phyloP scores from a whole-genome alignment of 2,797 vertebrate genomes.

The Meriones psammophilus region DNA sequence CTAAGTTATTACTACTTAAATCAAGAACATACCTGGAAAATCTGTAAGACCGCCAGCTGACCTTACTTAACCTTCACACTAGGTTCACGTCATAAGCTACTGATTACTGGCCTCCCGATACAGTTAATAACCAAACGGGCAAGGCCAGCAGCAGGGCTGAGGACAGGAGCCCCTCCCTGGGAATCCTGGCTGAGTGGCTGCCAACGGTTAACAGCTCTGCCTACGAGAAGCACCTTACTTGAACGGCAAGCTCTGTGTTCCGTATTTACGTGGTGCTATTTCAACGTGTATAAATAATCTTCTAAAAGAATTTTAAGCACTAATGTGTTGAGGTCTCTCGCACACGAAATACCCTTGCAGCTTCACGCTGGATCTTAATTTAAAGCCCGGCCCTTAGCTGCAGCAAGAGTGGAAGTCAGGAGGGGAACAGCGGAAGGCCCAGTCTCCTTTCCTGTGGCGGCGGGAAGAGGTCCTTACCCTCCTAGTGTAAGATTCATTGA shows the following conservation, averaged over 20 bases:
- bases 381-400: not conserved
- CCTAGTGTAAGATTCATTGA: slow-evolving; percentile 89
- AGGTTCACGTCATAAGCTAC: not conserved
- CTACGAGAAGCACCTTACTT: not conserved
- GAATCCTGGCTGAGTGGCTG: not conserved
- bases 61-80: not conserved
- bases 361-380: not conserved
- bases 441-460: too few species aligned
- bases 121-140: not conserved
- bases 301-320: not conserved
- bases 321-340: not conserved
- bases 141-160: too few species aligned
- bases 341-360: not conserved
- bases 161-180: not conserved
- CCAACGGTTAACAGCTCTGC: not conserved
- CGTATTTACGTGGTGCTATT: not conserved
- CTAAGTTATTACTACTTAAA: not conserved
- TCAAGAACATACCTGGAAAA: not conserved
- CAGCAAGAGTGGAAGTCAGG: not conserved
- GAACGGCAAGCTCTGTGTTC: not conserved
- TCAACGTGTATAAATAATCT: not conserved
- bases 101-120: not conserved
- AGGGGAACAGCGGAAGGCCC: not conserved
- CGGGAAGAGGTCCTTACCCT: slow-evolving; percentile 86
- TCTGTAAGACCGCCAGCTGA: not conserved